Base-by-base conservation (phyloP, 1,140 invertebrate species). In the Drosophila aff. region DNA sequence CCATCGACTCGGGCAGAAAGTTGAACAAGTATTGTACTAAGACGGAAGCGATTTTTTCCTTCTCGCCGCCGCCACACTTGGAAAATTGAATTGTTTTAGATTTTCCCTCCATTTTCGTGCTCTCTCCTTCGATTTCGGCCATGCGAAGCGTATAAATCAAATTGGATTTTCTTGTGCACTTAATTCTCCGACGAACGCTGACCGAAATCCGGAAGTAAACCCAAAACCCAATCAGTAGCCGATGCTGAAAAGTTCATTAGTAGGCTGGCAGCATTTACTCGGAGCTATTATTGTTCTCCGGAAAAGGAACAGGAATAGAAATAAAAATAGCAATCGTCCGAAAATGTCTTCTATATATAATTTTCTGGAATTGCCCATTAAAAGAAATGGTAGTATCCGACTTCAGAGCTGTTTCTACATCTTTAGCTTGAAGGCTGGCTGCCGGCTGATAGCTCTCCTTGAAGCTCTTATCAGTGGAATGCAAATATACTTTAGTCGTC, bases 71-170 rank as follows among this genome's bases (percentile, higher is more conserved):
- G 44, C 13, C 68, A 79, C 75, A 79, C 73, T 86, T 89, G 64
- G 77, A 87, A 86, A 89, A 89, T 89, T 89, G 85, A 89, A 89
- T 89, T 89, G 84, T 89, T 90, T 89, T 89, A 89, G 81, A 90
- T 89, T 89, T 90, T 81, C 47, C 61, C 63, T 72, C 57, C 74
- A 58, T 69, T 86, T 71, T 76, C 43, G 79, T 73, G 52, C 76
- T 80, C 62, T 72, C 64, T 41, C 23, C 3, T 38, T 38, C 41
- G 41, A 60, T 63, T 67, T 62, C 33, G 59, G 43, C 28, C 64
- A 67, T 62, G 31, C 67, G 68, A 76, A 79, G 78, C 82, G 65
- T 76, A 86, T 90, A 89, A 89, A 89, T 90, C 85, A 89, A 89
- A 89, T 90, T 89, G 85, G 85, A 79, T 89, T 89, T 89, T 79